Base-by-base conservation (phyloP, 2,888 invertebrate genomes). In the Nemapogon koenigi region DNA sequence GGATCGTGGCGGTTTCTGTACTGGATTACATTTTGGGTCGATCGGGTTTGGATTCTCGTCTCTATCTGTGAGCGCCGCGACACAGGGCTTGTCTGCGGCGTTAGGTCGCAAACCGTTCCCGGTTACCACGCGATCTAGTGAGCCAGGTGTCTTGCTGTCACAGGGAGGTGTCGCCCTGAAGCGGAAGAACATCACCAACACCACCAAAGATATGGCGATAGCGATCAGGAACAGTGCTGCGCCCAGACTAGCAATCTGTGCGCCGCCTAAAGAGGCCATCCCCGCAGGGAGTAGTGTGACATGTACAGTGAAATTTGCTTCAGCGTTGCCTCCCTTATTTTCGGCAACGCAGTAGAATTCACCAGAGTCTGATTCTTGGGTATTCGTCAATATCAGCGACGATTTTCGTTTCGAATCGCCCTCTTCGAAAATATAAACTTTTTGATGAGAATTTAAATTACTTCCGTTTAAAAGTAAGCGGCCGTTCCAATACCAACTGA, bases 271-370 rank as follows among this genome's bases (percentile, higher is more conserved):
- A 1, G 89, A 88, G 2, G 89, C 88, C 82, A 91, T 89, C 35
- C 91, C 91, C 17, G 88, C 89, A 31, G 90, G 83, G 41, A 87
- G 75, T 68, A 90, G 83, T 37, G 88, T 85, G 38, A 94, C 90
- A 56, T 90, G 89, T 27, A 94, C 80, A 25, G 94, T 94, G 56
- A 94, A 94, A 66, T 94, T 94, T 10, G 91, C 91, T 71, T 92
- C 92, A 19, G 90, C 89, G 53, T 85, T 89, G 15, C 94, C 94
- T 3, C 91, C 94, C 43, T 89, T 86, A 66, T 94, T 95, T 65
- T 93, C 92, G 6, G 94, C 94, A 2, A 92, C 88, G 64, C 94
- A 94, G 61, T 90, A 90, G 68, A 94, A 92, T 53, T 91, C 91
- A 40, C 87, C 88, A 1, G 90, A 87, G 59, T 91, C 91, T 2